Percentiles rank a stretch among this genome's conserved stretches.
These are phyloP conservation scores for Setophaga kirtlandii DNA, from an alignment of 2,113 vertebrate species.

Conservation along the genomic window DNA sequence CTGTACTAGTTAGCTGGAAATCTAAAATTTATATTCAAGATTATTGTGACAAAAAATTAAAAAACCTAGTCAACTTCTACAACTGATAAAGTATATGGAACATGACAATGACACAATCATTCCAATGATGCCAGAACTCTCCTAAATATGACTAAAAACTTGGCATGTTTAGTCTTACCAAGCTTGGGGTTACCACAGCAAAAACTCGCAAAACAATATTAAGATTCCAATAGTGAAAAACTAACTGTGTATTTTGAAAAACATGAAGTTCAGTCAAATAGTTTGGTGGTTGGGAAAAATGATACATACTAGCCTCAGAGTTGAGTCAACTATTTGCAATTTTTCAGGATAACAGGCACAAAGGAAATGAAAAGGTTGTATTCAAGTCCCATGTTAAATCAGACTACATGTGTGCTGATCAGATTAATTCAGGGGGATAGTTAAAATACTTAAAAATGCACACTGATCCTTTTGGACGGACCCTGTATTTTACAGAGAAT, in stretches of 20 bases:
- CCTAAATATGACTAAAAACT: background rate
- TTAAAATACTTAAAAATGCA: background rate
- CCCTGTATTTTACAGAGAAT: background rate
- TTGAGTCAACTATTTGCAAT: background rate
- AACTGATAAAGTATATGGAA: background rate
- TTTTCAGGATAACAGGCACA: background rate
- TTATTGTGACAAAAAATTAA: conserved; percentile 2
- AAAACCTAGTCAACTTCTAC: background rate
- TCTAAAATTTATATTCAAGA: conserved; percentile 47
- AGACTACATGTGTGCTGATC: background rate
- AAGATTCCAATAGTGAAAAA: background rate
- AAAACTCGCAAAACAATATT: background rate
- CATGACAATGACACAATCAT: background rate
- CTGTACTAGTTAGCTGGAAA: conserved; percentile 34
- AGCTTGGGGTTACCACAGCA: background rate
- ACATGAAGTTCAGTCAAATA: background rate
- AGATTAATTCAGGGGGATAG: fast-evolving
- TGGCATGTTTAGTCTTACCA: background rate
- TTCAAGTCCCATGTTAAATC: background rate
- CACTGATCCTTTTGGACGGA: background rate
- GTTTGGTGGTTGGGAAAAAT: background rate
- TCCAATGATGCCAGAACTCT: background rate
- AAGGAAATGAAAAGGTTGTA: background rate
- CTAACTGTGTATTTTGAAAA: background rate
- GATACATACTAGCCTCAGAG: background rate